Percentiles rank a stretch among this genome's conserved stretches.
These are phyloP conservation scores for Platorchestia sp. DNA, from an alignment of 1,140 invertebrate species.

Conservation along the genomic window DNA sequence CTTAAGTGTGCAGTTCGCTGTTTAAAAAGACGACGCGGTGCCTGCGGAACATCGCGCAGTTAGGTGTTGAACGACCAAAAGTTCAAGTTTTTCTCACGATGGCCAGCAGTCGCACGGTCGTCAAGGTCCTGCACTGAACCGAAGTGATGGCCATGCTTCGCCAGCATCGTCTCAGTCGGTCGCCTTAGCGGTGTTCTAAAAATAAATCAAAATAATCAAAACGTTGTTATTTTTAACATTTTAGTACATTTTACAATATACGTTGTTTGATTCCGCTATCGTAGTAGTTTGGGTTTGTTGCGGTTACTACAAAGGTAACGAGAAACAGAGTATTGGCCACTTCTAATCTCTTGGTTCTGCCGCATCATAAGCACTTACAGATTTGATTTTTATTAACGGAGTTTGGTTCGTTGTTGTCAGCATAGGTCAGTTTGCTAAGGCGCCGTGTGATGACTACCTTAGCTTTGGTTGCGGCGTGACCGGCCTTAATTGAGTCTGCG, in stretches of 20 bases:
- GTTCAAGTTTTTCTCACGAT: slow-evolving; percentile 8
- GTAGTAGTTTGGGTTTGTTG: no score
- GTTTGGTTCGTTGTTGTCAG: not conserved
- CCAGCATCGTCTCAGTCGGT: not conserved
- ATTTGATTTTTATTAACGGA: not conserved
- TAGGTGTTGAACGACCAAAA: not conserved
- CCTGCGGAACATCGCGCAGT: not conserved
- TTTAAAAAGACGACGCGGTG: not conserved
- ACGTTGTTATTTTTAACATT: no score
- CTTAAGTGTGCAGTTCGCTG: not conserved
- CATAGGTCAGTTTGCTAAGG: not conserved
- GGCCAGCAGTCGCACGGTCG: not conserved
- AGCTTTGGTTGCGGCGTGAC: not conserved
- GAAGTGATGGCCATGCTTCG: not conserved
- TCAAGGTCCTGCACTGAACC: not conserved
- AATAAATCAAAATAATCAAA: no score
- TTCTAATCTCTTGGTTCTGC: no score
- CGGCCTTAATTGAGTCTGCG: not conserved
- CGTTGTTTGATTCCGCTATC: no score
- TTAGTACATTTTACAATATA: no score
- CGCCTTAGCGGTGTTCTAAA: no score
- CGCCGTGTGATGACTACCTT: not conserved
- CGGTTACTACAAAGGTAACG: no score
- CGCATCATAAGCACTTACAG: no score
- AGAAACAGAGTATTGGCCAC: no score